Conservation (phyloP, 2,113 vertebrate genomes). For the Lutjanus erythropterus region DNA sequence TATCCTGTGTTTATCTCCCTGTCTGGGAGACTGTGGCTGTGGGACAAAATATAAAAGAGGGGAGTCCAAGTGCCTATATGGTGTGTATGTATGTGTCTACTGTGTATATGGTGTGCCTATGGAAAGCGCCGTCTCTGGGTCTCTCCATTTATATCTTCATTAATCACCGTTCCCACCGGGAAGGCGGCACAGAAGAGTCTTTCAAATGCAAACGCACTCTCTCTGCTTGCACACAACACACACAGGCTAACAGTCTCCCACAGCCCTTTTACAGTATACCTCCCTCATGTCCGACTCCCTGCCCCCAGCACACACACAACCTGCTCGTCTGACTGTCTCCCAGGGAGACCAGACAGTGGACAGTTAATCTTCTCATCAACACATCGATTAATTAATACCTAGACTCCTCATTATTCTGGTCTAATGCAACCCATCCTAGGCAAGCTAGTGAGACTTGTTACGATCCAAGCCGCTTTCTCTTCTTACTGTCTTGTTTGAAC, state of each 20-base stretch:
- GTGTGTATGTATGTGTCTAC: constrained; percentile 15
- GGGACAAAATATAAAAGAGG: constrained; percentile 47
- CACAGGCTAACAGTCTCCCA: constrained; percentile 42
- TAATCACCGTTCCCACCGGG: constrained; percentile 75
- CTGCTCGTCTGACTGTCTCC: constrained; percentile 57
- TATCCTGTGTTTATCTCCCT: constrained; percentile 67
- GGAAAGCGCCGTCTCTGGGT: constrained; percentile 58
- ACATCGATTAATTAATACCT: constrained; percentile 61
- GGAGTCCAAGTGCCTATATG: constrained; percentile 37
- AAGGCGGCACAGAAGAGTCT: constrained; percentile 59
- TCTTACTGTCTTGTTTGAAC: constrained; percentile 55
- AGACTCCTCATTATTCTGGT: constrained; percentile 60
- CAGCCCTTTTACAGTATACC: constrained; percentile 66
- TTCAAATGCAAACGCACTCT: constrained; percentile 76
- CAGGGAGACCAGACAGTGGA: constrained; percentile 69
- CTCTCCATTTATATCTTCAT: constrained; percentile 74
- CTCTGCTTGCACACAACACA: constrained; percentile 48
- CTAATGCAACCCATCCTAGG: constrained; percentile 45
- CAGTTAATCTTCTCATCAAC: constrained; percentile 72
- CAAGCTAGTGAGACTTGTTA: constrained; percentile 25
- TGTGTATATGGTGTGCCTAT: constrained; percentile 59
- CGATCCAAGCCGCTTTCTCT: constrained; percentile 19
- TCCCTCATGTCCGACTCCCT: constrained; percentile 44
- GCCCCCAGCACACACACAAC: constrained; percentile 49
- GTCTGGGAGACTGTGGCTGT: constrained; percentile 59